Evolutionary conservation across 1,140 invertebrate species (phyloP).

Genomic region (Rhyzopertha dominica): DNA sequence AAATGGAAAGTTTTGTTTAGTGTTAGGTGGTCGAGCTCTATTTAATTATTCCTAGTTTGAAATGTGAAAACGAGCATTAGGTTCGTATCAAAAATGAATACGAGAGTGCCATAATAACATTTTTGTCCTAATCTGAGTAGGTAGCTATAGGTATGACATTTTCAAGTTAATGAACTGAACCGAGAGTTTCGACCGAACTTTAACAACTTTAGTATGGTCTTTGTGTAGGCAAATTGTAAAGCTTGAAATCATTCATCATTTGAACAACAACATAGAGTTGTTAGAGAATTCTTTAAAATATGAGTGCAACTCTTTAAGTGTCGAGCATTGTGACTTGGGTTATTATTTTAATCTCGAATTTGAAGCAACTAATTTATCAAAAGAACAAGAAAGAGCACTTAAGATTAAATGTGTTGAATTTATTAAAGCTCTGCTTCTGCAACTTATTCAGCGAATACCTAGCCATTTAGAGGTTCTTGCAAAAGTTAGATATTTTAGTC

Average conservation of each 20-base stretch:
- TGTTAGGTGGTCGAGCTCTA: too few relatives aligned
- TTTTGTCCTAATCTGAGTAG: too few relatives aligned
- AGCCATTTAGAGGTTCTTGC: conserved; percentile 12
- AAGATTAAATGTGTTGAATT: conserved; percentile 11
- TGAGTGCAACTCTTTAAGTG: conserved; percentile 10
- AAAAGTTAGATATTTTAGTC: conserved; percentile 9
- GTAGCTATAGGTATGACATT: too few relatives aligned
- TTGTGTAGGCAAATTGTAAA: conserved; percentile 12
- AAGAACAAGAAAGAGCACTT: background rate
- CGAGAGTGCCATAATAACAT: too few relatives aligned
- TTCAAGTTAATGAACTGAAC: too few relatives aligned
- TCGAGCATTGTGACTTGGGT: conserved; percentile 12
- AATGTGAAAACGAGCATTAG: too few relatives aligned
- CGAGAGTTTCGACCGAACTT: too few relatives aligned
- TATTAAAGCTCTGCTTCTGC: conserved; percentile 5
- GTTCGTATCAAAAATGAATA: too few relatives aligned
- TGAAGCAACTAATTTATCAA: background rate
- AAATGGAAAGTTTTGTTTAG: too few relatives aligned
- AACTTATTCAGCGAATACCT: conserved; percentile 12
- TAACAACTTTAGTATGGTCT: conserved; percentile 13
- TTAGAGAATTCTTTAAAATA: conserved; percentile 5
- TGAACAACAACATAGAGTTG: conserved; percentile 6
- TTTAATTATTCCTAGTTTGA: too few relatives aligned
- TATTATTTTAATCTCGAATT: conserved; percentile 8
- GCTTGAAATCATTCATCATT: conserved; percentile 1